Conservation (phyloP, 2,113 vertebrate species). For the Lagopus leucura region DNA sequence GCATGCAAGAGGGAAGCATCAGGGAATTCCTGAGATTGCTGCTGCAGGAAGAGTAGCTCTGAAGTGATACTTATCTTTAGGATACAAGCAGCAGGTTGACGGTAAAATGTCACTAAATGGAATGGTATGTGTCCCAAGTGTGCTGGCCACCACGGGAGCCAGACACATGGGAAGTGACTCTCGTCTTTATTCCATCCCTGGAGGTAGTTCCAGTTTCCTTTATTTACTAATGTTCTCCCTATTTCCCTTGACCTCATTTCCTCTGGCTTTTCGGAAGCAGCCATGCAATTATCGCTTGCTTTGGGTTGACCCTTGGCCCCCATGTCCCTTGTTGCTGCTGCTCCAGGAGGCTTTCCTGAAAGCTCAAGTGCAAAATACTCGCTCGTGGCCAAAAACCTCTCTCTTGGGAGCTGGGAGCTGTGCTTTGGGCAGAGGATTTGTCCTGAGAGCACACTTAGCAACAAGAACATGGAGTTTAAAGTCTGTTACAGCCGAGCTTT, state of each 20-base stretch:
- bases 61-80: slow-evolving; percentile 65
- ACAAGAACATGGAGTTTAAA: neutral
- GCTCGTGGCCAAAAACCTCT: neutral
- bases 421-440: neutral
- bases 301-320: slow-evolving; percentile 39
- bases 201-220: slow-evolving; percentile 69
- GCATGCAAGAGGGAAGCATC: slow-evolving; percentile 44
- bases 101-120: slow-evolving; percentile 58
- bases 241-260: slow-evolving; percentile 74
- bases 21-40: slow-evolving; percentile 47
- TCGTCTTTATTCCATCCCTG: slow-evolving; percentile 69
- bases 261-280: slow-evolving; percentile 55
- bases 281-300: slow-evolving; percentile 49
- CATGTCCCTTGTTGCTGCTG: neutral
- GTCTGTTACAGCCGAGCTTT: slow-evolving; percentile 20
- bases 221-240: slow-evolving; percentile 71
- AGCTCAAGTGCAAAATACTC: slow-evolving; percentile 14
- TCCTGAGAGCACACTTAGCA: neutral
- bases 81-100: slow-evolving; percentile 61
- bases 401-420: neutral
- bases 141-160: slow-evolving; percentile 44
- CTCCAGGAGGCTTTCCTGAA: slow-evolving; percentile 20
- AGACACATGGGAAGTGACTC: slow-evolving; percentile 72
- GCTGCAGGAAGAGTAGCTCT: slow-evolving; percentile 58
- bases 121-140: slow-evolving; percentile 63